Evolutionary conservation across 2,113 vertebrate species (phyloP), one percentile per base, ranked within the genome.

Genomic region (Progne subis): DNA sequence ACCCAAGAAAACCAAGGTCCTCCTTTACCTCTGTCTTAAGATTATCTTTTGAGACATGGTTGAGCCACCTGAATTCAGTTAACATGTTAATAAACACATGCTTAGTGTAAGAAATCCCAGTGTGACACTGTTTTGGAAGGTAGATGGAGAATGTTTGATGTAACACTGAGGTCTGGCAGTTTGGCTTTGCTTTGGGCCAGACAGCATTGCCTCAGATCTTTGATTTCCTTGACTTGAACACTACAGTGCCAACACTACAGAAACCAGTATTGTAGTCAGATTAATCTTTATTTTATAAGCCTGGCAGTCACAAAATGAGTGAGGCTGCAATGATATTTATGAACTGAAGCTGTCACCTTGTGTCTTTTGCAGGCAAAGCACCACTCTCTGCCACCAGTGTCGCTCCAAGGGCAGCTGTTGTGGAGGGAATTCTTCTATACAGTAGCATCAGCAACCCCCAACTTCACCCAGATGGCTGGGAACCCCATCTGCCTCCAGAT

Each of bases 341-440:
- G 49, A 80, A 18, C 60, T 21, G 37, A 39, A 67, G 34, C 56
- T 31, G 44, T 32, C 57, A 53, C 18, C 25, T 93, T 18, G 0
- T 16, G 14, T 57, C 47, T 65, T 55, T 57, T 76, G 39, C 69
- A 98, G 97, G 96, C 97, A 57, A 97, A 88, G 94, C 98, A 99
- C 93, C 98, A 98, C 76, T 98, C 97, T 4, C 99, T 99, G 44
- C 99, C 99, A 0, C 98, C 88, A 2, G 93, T 99, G 53, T 99
- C 98, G 0, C 98, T 99, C 60, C 99, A 99, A 47, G 99, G 99
- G 52, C 99, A 99, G 95, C 97, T 99, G 15, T 91, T 99, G 69
- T 99, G 99, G 99, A 98, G 99, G 69, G 99, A 99, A 93, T 99
- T 99, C 97, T 99, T 99, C 98, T 99, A 99, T 61, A 99, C 98